Evolutionary conservation across 37 sponge, comb jelly and placozoan genomes (phyloP), one percentile per base, ranked within the genome.

Genomic region (Chondrilla cf. caribensis): DNA sequence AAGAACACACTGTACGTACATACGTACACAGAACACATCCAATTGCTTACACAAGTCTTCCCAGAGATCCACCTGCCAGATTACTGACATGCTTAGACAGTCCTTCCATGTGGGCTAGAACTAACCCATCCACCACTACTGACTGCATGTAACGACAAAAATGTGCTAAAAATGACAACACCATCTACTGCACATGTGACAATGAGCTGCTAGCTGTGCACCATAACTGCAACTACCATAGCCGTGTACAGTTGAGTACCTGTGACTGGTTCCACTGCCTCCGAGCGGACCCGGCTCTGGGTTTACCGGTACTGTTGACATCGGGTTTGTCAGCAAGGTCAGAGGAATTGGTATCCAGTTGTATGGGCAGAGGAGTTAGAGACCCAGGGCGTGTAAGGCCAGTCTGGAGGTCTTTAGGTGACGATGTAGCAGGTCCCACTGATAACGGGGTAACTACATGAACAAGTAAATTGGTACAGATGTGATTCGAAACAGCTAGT

Each of bases 371-470:
- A 7, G 68, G 68, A 4, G 68, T 31, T 33, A 67, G 1, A 3
- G 33, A 18, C 2, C 29, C 33, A 2, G 76, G 39, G n/a, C 0
- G 41, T 17, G 3, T 2, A 37, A 1, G 38, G 36, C 21, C 24
- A 9, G 24, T 22, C 1, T 18, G 39, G 7, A 8, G 71, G 7
- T 73, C 76, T 37, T 73, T 73, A 2, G 76, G 76, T 41, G 76
- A 73, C 24, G 76, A 73, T 8, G 76, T 73, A 37, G 76, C 76
- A 8, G 44, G 44, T 9, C 76, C 76, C 9, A 73, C 24, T 8
- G 42, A n/a, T 11, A 47, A 11, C 3, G 76, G 76, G 2, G 76
- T 73, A 1, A 9, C 51, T 47, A 47, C 11, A 47, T 47, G 51
- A 47, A 47, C 9, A 47, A 14, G 6, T 14, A 47, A 47, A 14